Base-by-base conservation (phyloP, 2,888 invertebrate genomes). In the Drosophila borborema region DNA sequence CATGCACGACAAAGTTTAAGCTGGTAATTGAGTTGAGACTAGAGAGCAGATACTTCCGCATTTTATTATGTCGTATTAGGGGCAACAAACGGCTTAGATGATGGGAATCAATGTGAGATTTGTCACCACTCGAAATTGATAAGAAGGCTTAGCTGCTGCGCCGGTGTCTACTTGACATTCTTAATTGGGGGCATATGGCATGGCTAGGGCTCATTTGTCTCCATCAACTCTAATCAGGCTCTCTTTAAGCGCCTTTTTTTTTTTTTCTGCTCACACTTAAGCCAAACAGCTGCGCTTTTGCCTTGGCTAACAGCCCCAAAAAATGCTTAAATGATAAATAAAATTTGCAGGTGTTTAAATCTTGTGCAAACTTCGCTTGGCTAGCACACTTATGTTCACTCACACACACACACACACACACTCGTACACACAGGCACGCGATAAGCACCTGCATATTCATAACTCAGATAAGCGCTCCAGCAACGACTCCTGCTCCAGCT, bases 401-500 rank as follows among this genome's bases (percentile, higher is more conserved):
- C 10, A 18, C 16, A 20, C n/a, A n/a, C 55, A 54, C 54, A 45
- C 23, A 12, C 48, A 41, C 36, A 28, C 20, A 43, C 23, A 2
- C 45, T 14, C 45, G 5, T 51, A 31, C 41, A 54, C 31, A 16
- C 38, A 67, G 51, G 45, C 73, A 73, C 58, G 64, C 74, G 90
- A 88, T 88, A 90, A 88, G 86, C 80, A 85, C 86, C 86, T 86
- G 86, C 86, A 86, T 88, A 86, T 90, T 86, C 90, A 90, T 90
- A 88, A 86, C 82, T 85, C 76, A 88, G 86, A 86, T 86, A 86
- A 86, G 89, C 69, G 72, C 45, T 66, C 49, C 66, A 64, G 16
- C 56, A 28, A 54, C 70, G 74, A 53, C 51, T 34, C 12, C 49
- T 18, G 18, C 49, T 18, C 10, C 49, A 34, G 16, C n/a, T 16